Evolutionary conservation across 2,113 vertebrate species (phyloP).

Genomic region (Nymphicus hollandicus): DNA sequence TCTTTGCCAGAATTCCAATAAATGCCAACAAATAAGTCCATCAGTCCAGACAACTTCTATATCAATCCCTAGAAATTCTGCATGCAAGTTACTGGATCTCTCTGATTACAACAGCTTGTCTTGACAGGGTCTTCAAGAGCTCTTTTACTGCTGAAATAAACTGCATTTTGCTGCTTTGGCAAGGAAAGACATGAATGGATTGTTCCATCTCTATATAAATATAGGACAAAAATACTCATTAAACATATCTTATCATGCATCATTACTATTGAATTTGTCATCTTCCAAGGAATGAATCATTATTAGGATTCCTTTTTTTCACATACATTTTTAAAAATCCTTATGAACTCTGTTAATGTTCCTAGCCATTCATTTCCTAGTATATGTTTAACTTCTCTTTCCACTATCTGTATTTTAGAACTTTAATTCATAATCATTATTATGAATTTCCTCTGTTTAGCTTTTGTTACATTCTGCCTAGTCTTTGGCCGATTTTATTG

Average conservation of each 20-base stretch:
- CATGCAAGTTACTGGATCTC: background rate
- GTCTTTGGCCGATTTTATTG: background rate
- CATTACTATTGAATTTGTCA: background rate
- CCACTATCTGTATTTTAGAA: background rate
- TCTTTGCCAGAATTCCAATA: constrained; percentile 10
- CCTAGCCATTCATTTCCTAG: background rate
- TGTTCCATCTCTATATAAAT: background rate
- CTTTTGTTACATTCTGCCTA: background rate
- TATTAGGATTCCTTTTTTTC: background rate
- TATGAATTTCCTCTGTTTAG: background rate
- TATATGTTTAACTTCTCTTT: background rate
- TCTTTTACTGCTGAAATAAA: background rate
- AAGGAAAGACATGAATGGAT: background rate
- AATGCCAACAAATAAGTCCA: constrained; percentile 5
- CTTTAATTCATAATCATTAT: background rate
- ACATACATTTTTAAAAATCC: background rate
- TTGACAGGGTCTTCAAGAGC: background rate
- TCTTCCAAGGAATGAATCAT: background rate
- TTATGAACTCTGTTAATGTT: background rate
- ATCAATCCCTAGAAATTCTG: background rate
- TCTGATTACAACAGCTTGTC: background rate
- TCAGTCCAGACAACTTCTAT: background rate
- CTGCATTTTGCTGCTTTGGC: background rate
- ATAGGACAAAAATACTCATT: background rate
- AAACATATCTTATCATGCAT: background rate